phyloP scores from a whole-genome alignment of 2,113 vertebrate genomes.

The Galemys pyrenaicus region DNA sequence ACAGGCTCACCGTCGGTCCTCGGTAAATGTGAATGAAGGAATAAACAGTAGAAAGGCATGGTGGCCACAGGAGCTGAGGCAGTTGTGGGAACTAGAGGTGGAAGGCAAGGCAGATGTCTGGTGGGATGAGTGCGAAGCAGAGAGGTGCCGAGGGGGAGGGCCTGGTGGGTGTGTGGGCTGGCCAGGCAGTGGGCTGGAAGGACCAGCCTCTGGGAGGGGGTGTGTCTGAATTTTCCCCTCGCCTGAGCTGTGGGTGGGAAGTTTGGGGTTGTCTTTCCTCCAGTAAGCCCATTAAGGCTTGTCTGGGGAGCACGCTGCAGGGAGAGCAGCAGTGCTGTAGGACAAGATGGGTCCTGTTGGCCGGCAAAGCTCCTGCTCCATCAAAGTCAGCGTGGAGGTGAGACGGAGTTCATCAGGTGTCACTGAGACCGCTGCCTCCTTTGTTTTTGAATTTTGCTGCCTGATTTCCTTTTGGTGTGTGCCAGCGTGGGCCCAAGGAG shows the following conservation, averaged over 20 bases:
- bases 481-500: fast-evolving
- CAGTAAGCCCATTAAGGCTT: fast-evolving
- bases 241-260: not conserved
- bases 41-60: too few species aligned
- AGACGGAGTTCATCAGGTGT: not conserved
- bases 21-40: not conserved
- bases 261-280: not conserved
- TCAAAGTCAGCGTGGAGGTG: not conserved
- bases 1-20: not conserved
- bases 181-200: not conserved
- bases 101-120: too few species aligned
- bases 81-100: not conserved
- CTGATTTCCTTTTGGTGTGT: not conserved
- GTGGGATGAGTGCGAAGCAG: too few species aligned
- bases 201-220: fast-evolving
- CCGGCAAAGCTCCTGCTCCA: not conserved
- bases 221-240: not conserved
- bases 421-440: not conserved
- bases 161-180: not conserved
- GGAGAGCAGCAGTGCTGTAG: not conserved
- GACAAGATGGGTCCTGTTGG: not conserved
- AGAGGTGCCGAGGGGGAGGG: not conserved
- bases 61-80: not conserved
- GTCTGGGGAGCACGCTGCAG: not conserved
- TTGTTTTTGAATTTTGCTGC: not conserved